phyloP scores from a whole-genome alignment of 2,888 invertebrate species.

The Stratiomys singularior region DNA sequence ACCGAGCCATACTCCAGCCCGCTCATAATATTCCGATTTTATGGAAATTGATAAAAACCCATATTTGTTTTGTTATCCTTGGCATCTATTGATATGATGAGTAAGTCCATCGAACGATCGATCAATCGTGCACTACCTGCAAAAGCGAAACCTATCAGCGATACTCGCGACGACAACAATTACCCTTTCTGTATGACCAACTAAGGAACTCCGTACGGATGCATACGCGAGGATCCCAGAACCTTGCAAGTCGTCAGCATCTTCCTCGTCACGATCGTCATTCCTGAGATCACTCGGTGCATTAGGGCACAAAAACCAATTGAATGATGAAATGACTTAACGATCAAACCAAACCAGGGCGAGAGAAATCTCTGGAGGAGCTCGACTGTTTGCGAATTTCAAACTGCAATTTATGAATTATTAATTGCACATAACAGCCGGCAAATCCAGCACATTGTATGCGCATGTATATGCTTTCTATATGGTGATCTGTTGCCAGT shows the following conservation, averaged over 20 bases:
- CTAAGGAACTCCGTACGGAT: slow-evolving; percentile 9
- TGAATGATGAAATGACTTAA: slow-evolving; percentile 41
- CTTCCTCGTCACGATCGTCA: neutral
- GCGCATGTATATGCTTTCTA: neutral
- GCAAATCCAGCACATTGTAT: slow-evolving; percentile 1
- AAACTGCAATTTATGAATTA: slow-evolving; percentile 42
- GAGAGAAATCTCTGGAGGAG: slow-evolving; percentile 19
- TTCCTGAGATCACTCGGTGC: slow-evolving; percentile 4
- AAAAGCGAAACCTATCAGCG: too few relatives aligned
- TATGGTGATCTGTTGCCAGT: slow-evolving; percentile 12
- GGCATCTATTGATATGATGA: slow-evolving; percentile 29
- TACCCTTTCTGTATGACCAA: neutral
- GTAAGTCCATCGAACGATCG: slow-evolving; percentile 15
- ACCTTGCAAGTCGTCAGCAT: slow-evolving; percentile 14
- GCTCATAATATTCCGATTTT: slow-evolving; percentile 12
- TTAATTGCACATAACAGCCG: slow-evolving; percentile 37
- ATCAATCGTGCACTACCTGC: neutral
- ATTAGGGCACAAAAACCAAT: slow-evolving; percentile 27
- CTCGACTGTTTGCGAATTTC: neutral
- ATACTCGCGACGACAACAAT: neutral
- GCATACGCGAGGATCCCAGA: neutral
- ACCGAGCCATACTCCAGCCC: neutral
- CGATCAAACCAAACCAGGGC: slow-evolving; percentile 19
- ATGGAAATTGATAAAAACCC: slow-evolving; percentile 36
- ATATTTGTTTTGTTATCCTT: slow-evolving; percentile 12